Percentiles rank a stretch among this genome's conserved stretches.
Evolutionary conservation across 2,888 invertebrate genomes (phyloP).

Genomic region (Sipha maydis): DNA sequence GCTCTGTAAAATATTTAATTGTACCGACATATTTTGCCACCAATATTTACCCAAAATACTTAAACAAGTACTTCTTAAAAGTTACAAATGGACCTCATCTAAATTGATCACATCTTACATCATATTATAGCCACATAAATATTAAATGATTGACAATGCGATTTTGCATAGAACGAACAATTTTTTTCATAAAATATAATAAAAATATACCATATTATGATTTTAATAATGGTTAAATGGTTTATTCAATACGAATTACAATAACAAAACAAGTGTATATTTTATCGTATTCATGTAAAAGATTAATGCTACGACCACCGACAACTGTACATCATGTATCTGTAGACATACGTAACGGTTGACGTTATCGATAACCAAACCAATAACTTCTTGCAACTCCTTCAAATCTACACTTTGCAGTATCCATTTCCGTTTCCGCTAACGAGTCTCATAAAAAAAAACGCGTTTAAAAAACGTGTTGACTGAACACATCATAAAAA

Average conservation of each 20-base stretch:
- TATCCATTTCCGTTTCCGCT: conserved; percentile 19
- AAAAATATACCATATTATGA: too few species aligned
- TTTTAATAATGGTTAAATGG: neutral
- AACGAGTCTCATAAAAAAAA: conserved; percentile 2
- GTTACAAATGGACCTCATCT: too few species aligned
- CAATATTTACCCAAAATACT: too few species aligned
- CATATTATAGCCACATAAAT: too few species aligned
- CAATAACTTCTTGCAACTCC: conserved; percentile 7
- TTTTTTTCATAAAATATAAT: too few species aligned
- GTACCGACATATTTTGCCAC: too few species aligned
- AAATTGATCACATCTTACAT: too few species aligned
- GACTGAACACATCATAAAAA: conserved; percentile 15
- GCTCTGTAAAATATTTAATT: too few species aligned
- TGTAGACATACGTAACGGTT: neutral
- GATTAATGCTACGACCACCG: neutral
- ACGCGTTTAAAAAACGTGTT: conserved; percentile 25
- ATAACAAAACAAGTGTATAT: neutral
- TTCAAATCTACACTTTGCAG: conserved; percentile 9
- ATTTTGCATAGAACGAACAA: too few species aligned
- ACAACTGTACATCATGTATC: neutral
- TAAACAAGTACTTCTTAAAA: too few species aligned
- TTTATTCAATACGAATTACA: neutral
- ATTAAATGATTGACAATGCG: too few species aligned
- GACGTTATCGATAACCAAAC: neutral
- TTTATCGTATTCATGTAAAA: neutral